Evolutionary conservation across 2,797 vertebrate species (phyloP).

Genomic region (Chelidonichthys spinosus): DNA sequence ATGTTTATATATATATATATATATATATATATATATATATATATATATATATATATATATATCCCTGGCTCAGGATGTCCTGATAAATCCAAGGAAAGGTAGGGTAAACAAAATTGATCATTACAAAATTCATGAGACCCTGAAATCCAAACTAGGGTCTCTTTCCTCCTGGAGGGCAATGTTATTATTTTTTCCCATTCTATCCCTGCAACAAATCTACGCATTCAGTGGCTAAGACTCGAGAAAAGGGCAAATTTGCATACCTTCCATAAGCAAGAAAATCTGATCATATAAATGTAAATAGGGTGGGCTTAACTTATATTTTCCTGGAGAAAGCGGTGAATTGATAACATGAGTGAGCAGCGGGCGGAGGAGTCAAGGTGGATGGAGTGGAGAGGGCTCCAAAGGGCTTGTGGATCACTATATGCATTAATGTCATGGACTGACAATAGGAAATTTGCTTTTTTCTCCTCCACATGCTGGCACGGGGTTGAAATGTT

Average conservation of each 20-base stretch:
- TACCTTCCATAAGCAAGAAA: conserved; percentile 81
- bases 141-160: conserved; percentile 73
- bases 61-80: conserved; percentile 63
- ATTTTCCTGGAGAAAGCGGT: conserved; percentile 79
- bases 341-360: conserved; percentile 74
- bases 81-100: conserved; percentile 56
- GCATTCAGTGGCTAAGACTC: conserved; percentile 65
- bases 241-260: conserved; percentile 86
- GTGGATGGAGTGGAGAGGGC: conserved; percentile 63
- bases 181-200: conserved; percentile 65
- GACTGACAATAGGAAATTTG: conserved; percentile 39
- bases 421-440: conserved; percentile 66
- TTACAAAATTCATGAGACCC: conserved; percentile 84
- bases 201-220: conserved; percentile 71
- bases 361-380: conserved; percentile 40
- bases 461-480: conserved; percentile 14
- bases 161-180: conserved; percentile 79
- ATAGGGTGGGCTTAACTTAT: conserved; percentile 85
- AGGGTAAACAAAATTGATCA: conserved; percentile 79
- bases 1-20: conserved; percentile 45
- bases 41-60: conserved; percentile 24
- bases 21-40: conserved; percentile 5
- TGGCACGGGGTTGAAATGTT: conserved; percentile 20
- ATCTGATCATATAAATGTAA: conserved; percentile 89
- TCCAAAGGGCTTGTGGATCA: conserved; percentile 59